These are phyloP conservation scores for Drosophila anceps DNA, from an alignment of 2,888 invertebrate species.

Conservation along the genomic window DNA sequence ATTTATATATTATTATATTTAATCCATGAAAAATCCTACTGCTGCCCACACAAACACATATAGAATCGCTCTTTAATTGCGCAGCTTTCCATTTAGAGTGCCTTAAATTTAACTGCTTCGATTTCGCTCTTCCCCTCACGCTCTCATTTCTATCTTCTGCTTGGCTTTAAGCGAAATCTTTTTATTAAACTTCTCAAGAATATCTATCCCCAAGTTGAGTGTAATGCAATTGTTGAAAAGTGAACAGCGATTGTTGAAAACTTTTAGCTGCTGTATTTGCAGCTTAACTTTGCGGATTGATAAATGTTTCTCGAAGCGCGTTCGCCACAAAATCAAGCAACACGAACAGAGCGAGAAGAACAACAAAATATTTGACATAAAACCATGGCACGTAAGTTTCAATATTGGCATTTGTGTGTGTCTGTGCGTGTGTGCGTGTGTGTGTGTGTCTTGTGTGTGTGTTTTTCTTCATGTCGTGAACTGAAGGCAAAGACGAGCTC, in stretches of 20 bases:
- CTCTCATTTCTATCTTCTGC: not conserved
- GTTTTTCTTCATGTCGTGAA: constrained; percentile 38
- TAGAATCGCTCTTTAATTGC: too few relatives aligned
- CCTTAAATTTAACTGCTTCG: constrained; percentile 15
- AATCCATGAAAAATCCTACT: too few relatives aligned
- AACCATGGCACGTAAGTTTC: constrained; percentile 61
- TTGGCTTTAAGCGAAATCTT: constrained; percentile 20
- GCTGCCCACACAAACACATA: too few relatives aligned
- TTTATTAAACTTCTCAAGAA: constrained; percentile 40
- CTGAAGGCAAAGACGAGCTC: constrained; percentile 43
- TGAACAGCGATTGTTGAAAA: constrained; percentile 59
- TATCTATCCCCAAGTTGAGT: constrained; percentile 28
- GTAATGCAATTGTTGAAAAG: constrained; percentile 61
- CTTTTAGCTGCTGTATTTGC: constrained; percentile 51
- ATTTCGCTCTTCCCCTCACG: not conserved
- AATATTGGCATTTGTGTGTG: constrained; percentile 57
- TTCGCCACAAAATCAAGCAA: constrained; percentile 46
- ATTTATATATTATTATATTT: too few relatives aligned
- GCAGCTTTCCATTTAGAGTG: not conserved
- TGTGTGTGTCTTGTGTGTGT: constrained; percentile 3
- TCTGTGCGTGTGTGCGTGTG: constrained; percentile 4
- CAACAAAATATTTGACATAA: constrained; percentile 71
- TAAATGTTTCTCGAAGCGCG: constrained; percentile 45
- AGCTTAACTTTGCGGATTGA: constrained; percentile 54
- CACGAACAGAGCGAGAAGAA: constrained; percentile 15